Conservation (phyloP, 2,797 vertebrate genomes). For the Natrix natrix region DNA sequence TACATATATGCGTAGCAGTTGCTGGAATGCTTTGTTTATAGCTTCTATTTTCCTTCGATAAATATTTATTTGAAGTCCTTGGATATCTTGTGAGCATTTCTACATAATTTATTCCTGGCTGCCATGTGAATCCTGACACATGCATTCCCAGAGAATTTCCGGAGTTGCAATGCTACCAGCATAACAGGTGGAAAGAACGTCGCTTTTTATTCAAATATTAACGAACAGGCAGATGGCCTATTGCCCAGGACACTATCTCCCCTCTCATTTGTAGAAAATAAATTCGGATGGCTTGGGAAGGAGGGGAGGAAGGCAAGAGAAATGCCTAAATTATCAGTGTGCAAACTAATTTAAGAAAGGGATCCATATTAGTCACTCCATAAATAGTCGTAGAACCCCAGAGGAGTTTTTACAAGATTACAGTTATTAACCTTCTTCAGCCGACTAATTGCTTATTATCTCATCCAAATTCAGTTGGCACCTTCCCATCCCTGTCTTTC, state of each 20-base stretch:
- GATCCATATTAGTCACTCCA: conserved; percentile 3
- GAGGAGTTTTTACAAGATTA: conserved; percentile 1
- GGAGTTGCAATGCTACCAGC: not conserved
- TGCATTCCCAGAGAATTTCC: not conserved
- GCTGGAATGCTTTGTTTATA: not conserved
- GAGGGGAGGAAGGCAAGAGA: not conserved
- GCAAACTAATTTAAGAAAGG: not conserved
- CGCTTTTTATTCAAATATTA: not conserved
- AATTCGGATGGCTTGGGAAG: conserved; percentile 3
- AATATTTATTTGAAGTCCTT: not conserved
- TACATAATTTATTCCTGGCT: not conserved
- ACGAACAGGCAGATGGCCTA: not conserved
- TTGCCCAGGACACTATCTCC: not conserved
- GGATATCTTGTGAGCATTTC: not conserved
- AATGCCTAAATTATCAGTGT: not conserved
- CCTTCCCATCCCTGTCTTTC: conserved; percentile 31
- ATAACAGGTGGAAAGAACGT: not conserved
- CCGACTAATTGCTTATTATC: conserved; percentile 26
- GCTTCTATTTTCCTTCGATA: not conserved
- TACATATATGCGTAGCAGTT: not conserved
- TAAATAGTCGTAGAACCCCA: conserved; percentile 14
- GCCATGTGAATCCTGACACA: not conserved
- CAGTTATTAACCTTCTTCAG: conserved; percentile 18
- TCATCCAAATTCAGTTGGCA: conserved; percentile 3
- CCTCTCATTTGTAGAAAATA: not conserved